Percentiles rank a stretch among this genome's conserved stretches.
Conservation (phyloP, 2,113 vertebrate genomes). For the Conger conger region DNA sequence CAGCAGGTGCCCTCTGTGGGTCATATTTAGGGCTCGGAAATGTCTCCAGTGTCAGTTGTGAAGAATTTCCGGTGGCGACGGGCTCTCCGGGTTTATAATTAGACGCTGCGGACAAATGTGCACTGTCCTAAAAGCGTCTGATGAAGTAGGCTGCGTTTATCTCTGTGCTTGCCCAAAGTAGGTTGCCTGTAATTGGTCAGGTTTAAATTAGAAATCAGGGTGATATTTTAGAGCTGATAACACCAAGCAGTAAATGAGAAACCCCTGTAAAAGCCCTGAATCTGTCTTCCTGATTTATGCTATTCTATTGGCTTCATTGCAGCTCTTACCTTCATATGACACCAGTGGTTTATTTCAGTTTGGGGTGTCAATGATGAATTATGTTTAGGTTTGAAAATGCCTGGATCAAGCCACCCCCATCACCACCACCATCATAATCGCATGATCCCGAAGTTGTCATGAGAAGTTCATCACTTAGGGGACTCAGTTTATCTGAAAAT, state of each 20-base stretch:
- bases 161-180: slow-evolving; percentile 46
- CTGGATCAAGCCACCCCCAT: slow-evolving; percentile 31
- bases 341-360: slow-evolving; percentile 31
- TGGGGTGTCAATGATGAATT: slow-evolving; percentile 57
- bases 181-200: slow-evolving; percentile 57
- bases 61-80: not conserved
- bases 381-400: slow-evolving; percentile 52
- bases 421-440: not conserved
- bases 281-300: slow-evolving; percentile 71
- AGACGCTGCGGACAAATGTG: slow-evolving; percentile 4
- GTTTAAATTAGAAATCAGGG: slow-evolving; percentile 52
- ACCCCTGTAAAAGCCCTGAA: slow-evolving; percentile 54
- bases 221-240: slow-evolving; percentile 55
- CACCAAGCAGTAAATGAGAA: slow-evolving; percentile 41
- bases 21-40: not conserved
- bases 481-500: not conserved
- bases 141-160: slow-evolving; percentile 20
- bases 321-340: slow-evolving; percentile 27
- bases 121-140: slow-evolving; percentile 12
- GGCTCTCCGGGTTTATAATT: not conserved
- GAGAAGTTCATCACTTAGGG: not conserved
- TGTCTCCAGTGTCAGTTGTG: not conserved
- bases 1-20: not conserved
- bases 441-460: not conserved
- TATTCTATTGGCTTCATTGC: slow-evolving; percentile 30